These are phyloP conservation scores for Philypnodon macrostomus DNA, from an alignment of 2,797 vertebrate genomes.

Conservation along the genomic window DNA sequence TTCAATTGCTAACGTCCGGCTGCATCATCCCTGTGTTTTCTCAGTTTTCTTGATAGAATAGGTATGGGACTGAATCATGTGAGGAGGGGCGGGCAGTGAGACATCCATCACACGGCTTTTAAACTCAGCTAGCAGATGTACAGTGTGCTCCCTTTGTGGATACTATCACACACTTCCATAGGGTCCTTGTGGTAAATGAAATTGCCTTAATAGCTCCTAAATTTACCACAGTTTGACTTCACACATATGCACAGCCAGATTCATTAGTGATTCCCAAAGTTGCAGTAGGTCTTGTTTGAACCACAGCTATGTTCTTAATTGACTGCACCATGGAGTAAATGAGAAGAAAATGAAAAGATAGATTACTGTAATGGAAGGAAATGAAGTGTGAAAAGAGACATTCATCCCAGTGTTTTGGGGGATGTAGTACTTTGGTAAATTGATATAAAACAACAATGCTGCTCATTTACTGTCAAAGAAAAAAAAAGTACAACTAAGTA, in stretches of 20 bases:
- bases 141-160: slow-evolving; percentile 11
- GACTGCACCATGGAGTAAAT: slow-evolving; percentile 70
- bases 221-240: slow-evolving; percentile 20
- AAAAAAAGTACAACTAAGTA: too few species aligned
- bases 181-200: neutral
- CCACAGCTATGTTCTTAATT: slow-evolving; percentile 65
- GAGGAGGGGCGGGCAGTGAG: slow-evolving; percentile 27
- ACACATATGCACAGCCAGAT: slow-evolving; percentile 14
- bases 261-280: slow-evolving; percentile 39
- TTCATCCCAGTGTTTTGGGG: slow-evolving; percentile 68
- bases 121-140: slow-evolving; percentile 39
- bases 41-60: slow-evolving; percentile 42
- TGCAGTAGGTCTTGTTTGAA: slow-evolving; percentile 54
- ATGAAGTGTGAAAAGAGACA: slow-evolving; percentile 72
- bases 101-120: slow-evolving; percentile 56
- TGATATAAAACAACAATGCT: slow-evolving; percentile 76
- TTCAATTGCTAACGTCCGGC: slow-evolving; percentile 37
- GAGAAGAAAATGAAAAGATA: slow-evolving; percentile 76
- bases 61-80: slow-evolving; percentile 45
- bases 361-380: slow-evolving; percentile 72
- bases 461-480: too few species aligned
- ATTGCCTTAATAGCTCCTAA: neutral
- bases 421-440: slow-evolving; percentile 71
- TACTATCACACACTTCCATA: slow-evolving; percentile 1
- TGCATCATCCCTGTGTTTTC: slow-evolving; percentile 30